Evolutionary conservation across 2,797 vertebrate species (phyloP), one percentile per base, ranked within the genome.

Genomic region (Lagocephalus sceleratus): DNA sequence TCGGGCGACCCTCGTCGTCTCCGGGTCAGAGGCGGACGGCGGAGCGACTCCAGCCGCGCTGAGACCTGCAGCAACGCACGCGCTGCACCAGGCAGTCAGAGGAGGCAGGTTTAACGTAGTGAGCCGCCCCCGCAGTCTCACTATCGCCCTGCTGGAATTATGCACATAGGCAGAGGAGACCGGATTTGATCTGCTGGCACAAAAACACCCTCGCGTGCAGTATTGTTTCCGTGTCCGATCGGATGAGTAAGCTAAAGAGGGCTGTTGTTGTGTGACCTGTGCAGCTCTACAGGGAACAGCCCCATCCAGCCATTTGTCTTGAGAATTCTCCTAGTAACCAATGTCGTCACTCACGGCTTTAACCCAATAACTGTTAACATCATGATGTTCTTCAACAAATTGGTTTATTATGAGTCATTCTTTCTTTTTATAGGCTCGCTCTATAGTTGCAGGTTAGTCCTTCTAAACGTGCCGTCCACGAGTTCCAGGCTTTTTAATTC

Each of bases 61-160:
- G 39, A 57, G 20, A 59, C 26, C 63, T 51, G 59, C 66, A 51
- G 47, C 60, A 45, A 12, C 15, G 1, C 20, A 56, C 47, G 63
- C 21, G 60, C 68, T 63, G 46, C 59, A 72, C 47, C 66, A 63
- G 67, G 69, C 47, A 46, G 59, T 57, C 35, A 44, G 38, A 63
- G 43, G 63, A 75, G 54, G 66, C 54, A 53, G 69, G 38, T 60
- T 51, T 15, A 9, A 20, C 60, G 57, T 58, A 66, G 47, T 47
- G 44, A 51, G 52, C 64, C 45, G 71, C 73, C 67, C 58, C 59
- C 75, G 60, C 75, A 71, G 38, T 65, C 63, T 79, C 63, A 63
- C 57, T 63, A 44, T 23, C 47, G 29, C 51, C 62, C 69, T 57
- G 48, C 53, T 59, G 47, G 19, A 58, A 6, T 29, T 26, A 20